Evolutionary conservation across 2,888 invertebrate genomes (phyloP), one percentile per base, ranked within the genome.

Genomic region (Hanleya hanleyi): DNA sequence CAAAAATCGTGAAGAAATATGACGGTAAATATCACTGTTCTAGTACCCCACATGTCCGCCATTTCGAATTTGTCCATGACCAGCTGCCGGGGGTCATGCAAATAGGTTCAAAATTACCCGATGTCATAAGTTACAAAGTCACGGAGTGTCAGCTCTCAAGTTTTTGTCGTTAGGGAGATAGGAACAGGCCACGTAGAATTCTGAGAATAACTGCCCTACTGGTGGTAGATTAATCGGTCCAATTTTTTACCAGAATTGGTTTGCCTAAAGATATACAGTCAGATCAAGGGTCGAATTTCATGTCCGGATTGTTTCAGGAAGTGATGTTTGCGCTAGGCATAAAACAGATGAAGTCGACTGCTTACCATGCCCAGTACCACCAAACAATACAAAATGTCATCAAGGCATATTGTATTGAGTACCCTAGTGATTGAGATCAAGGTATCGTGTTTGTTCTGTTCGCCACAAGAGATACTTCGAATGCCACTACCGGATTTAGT

Each of bases 401-500:
- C 5, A 64, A 36, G 26, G 50, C 61, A 1, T 74, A 51, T 35
- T 73, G 74, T 67, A 7, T 67, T n/a, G 71, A 74, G 22, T 49
- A 68, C 33, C 26, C 50, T 12, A 22, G 35, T 32, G 62, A 37
- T 62, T 57, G 72, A 69, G 72, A 72, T 41, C 38, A 69, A 15
- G 68, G 68, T 5, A 29, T 72, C 9, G 35, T 26, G 12, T 61
- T 76, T 29, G 35, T 76, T 36, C 57, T 76, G 36, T 76, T 76
- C 61, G 67, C 74, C 35, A 41, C 36, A n/a, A 4, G 75, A 22
- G 68, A 75, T 6, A 29, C 51, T 15, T 18, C 37, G 5, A 37
- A 70, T 9, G 70, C 70, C 33, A 70, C 74, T 5, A 37, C 66
- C 6, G 76, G 74, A n/a, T 75, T 67, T 57, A 67, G 67, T 51